Evolutionary conservation across 2,797 vertebrate species (phyloP), one percentile per base, ranked within the genome.

Genomic region (Gadopsis marmoratus): DNA sequence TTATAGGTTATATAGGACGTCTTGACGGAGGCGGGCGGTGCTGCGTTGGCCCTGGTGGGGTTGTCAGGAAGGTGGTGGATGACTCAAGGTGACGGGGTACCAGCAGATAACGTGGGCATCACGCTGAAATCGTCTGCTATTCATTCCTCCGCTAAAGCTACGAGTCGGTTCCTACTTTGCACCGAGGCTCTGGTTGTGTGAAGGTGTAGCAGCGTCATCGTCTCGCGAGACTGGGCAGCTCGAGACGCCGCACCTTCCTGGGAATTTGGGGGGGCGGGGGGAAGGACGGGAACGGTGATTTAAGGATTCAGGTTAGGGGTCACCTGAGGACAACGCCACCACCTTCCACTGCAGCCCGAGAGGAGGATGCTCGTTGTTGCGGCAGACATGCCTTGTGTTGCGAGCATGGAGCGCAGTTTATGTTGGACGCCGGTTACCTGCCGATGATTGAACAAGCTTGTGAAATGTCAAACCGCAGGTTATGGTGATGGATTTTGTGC

Each of bases 271-370:
- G 37, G 26, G 26, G 26, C 26, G 26, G n/a, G n/a, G n/a, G n/a
- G n/a, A n/a, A 39, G 64, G 9, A 64, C 26, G 7, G 5, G 39
- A 68, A 7, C 13, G 19, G 60, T n/a, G 65, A 76, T 79, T 51
- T 51, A 37, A 4, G 58, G 70, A 76, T 60, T 39, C 51, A 31
- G 87, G 82, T 91, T 84, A 88, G 26, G 26, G 26, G 26, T 26
- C 26, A 26, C 76, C 9, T 82, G 77, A 92, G 91, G 90, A 90
- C 89, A 90, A 10, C 53, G 7, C 47, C 74, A 39, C 45, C 48
- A 35, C 4, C 16, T 9, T 33, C 23, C 58, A 29, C 79, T 68
- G 82, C 78, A 67, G 78, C 39, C 48, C 74, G 82, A 43, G 60
- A 53, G 71, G 77, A 77, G 71, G 77, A 77, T 85, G 78, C 66